Evolutionary conservation across 2,888 invertebrate species (phyloP).

Genomic region (Portevinia maculata): DNA sequence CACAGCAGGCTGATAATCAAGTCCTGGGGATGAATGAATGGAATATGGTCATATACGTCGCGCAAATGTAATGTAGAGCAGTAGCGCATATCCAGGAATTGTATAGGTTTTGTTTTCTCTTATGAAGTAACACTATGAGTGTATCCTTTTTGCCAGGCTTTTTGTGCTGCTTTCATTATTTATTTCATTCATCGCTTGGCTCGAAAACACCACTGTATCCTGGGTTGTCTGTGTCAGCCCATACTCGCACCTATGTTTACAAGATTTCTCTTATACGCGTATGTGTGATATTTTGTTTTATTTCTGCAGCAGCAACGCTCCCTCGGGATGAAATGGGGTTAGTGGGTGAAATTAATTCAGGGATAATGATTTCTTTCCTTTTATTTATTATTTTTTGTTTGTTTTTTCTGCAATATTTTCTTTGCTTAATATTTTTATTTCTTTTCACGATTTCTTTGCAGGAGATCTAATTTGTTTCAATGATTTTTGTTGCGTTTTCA

Average conservation of each 20-base stretch:
- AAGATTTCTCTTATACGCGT: constrained; percentile 52
- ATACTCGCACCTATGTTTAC: constrained; percentile 34
- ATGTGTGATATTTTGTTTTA: constrained; percentile 61
- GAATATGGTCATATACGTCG: constrained; percentile 63
- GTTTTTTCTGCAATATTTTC: constrained; percentile 1
- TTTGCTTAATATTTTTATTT: constrained; percentile 30
- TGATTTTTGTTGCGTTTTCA: constrained; percentile 55
- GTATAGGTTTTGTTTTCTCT: constrained; percentile 36
- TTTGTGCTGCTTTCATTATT: constrained; percentile 70
- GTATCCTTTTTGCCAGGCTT: constrained; percentile 54
- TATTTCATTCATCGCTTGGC: constrained; percentile 70
- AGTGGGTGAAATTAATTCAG: constrained; percentile 74
- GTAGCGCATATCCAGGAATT: constrained; percentile 59
- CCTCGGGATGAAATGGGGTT: constrained; percentile 73
- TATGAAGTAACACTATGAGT: constrained; percentile 49
- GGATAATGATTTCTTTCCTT: constrained; percentile 73
- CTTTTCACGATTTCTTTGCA: constrained; percentile 43
- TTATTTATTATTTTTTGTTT: constrained; percentile 22
- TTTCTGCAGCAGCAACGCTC: constrained; percentile 68
- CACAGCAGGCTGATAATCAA: constrained; percentile 49
- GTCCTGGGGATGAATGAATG: constrained; percentile 73
- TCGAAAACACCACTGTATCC: constrained; percentile 28
- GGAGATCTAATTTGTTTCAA: constrained; percentile 67
- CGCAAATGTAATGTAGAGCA: constrained; percentile 72
- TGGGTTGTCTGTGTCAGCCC: constrained; percentile 38